Evolutionary conservation across 2,797 vertebrate species (phyloP).

Genomic region (Oreochromis grahami): DNA sequence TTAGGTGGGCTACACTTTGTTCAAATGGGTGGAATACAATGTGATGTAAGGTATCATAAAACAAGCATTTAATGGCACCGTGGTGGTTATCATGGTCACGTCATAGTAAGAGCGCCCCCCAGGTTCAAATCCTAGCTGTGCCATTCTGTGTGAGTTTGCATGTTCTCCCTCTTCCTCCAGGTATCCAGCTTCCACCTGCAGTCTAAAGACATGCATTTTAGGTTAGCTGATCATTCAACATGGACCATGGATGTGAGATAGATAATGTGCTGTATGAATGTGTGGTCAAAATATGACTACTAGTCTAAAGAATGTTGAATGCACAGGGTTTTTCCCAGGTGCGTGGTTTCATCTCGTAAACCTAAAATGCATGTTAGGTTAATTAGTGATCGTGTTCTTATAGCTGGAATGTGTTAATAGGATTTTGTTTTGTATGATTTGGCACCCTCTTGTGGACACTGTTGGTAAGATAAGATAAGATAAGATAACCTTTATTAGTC

Average conservation of each 20-base stretch:
- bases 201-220: not conserved
- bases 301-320: not conserved
- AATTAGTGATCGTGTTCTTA: too few relatives aligned
- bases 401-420: too few relatives aligned
- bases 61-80: rapidly evolving
- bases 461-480: too few relatives aligned
- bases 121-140: not conserved
- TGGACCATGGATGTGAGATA: not conserved
- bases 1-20: too few relatives aligned
- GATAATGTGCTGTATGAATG: not conserved
- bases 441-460: too few relatives aligned
- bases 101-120: not conserved
- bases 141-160: too few relatives aligned
- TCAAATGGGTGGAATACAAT: not conserved
- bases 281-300: not conserved
- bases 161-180: not conserved
- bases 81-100: not conserved
- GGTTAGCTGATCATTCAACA: not conserved
- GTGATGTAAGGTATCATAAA: not conserved
- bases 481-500: too few relatives aligned
- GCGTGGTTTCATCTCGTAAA: too few relatives aligned
- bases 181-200: not conserved
- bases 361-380: too few relatives aligned
- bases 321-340: not conserved
- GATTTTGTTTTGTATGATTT: too few relatives aligned